Conservation (phyloP, 2,888 invertebrate species). For the Hydriomena furcata region DNA sequence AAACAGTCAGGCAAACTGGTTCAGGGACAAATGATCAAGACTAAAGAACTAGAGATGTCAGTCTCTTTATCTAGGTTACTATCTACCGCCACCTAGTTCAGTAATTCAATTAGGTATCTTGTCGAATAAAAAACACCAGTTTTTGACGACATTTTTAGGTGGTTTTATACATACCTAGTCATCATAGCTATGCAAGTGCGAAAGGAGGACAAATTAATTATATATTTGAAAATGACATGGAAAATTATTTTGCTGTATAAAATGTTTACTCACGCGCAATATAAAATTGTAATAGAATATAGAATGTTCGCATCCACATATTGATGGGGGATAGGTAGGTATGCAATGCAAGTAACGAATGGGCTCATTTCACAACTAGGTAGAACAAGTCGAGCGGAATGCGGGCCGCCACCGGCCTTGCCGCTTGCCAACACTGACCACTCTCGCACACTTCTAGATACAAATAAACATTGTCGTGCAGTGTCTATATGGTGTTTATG, state of each 20-base stretch:
- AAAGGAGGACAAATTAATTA: too few relatives aligned
- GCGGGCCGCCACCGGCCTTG: constrained; percentile 75
- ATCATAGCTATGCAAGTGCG: too few relatives aligned
- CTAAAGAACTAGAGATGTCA: not conserved
- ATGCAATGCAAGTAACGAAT: constrained; percentile 66
- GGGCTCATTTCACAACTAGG: constrained; percentile 72
- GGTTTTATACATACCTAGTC: too few relatives aligned
- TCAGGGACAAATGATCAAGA: constrained; percentile 61
- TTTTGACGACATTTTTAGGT: too few relatives aligned
- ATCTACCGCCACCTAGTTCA: not conserved
- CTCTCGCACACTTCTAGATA: constrained; percentile 66
- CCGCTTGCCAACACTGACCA: constrained; percentile 76
- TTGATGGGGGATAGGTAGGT: constrained; percentile 55
- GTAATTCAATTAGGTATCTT: too few relatives aligned
- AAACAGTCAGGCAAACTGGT: constrained; percentile 71
- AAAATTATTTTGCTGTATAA: constrained; percentile 28
- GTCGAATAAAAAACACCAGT: too few relatives aligned
- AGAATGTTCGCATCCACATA: constrained; percentile 41
- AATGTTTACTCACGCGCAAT: constrained; percentile 32
- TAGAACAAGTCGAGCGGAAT: constrained; percentile 70
- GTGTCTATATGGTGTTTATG: constrained; percentile 49
- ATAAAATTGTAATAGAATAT: constrained; percentile 28
- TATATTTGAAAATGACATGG: too few relatives aligned
- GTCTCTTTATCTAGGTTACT: not conserved
- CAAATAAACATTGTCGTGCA: constrained; percentile 55